Percentiles rank a stretch among this genome's conserved stretches.
phyloP scores from a whole-genome alignment of 2,888 invertebrate genomes.

The Petrophora chlorosata region DNA sequence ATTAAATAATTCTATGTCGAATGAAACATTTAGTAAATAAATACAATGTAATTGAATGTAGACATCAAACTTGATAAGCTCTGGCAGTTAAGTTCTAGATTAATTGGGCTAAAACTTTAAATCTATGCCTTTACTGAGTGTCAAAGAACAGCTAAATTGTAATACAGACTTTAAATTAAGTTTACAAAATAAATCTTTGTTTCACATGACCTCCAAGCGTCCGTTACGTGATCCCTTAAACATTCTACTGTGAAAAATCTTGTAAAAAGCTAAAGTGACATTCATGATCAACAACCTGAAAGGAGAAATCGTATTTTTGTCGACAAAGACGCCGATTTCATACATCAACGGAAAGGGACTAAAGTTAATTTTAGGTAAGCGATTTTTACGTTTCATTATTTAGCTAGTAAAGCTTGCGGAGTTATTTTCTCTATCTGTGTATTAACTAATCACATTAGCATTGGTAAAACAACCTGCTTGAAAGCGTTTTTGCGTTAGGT shows the following conservation, averaged over 20 bases:
- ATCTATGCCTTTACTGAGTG: constrained; percentile 1
- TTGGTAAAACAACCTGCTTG: constrained; percentile 8
- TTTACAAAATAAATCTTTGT: constrained; percentile 13
- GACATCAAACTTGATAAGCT: constrained; percentile 4
- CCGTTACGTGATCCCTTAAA: constrained; percentile 43
- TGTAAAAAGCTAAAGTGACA: constrained; percentile 44
- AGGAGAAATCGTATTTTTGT: constrained; percentile 50
- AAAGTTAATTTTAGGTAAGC: constrained; percentile 49
- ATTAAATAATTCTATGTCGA: no score
- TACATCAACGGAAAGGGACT: constrained; percentile 46
- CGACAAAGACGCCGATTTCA: constrained; percentile 43
- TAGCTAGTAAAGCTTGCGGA: not conserved
- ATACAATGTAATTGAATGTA: not conserved
- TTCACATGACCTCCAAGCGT: constrained; percentile 39
- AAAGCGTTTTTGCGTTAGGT: constrained; percentile 5
- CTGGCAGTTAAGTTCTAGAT: constrained; percentile 2
- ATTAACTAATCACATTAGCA: constrained; percentile 4
- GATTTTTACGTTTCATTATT: constrained; percentile 20
- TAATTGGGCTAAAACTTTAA: constrained; percentile 6
- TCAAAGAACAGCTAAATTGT: constrained; percentile 8
- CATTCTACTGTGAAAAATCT: constrained; percentile 50
- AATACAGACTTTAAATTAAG: constrained; percentile 6
- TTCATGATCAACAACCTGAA: constrained; percentile 31
- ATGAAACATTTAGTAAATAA: no score
- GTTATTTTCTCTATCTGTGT: not conserved